Evolutionary conservation across 2,888 invertebrate genomes (phyloP).

Genomic region (Calameuta pallipes): DNA sequence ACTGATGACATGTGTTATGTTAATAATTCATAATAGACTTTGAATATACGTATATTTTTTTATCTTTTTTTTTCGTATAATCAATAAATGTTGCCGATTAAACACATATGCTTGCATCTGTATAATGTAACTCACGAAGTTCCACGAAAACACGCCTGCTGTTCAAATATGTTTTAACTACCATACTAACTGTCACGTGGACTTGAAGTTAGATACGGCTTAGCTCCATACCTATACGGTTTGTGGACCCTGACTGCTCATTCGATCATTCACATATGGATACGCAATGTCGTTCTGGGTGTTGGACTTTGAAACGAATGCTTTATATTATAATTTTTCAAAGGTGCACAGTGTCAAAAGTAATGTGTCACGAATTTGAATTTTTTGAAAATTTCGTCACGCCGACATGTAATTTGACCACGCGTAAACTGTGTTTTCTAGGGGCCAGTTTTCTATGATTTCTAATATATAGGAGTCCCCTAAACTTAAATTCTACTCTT

Average conservation of each 20-base stretch:
- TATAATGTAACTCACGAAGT: neutral
- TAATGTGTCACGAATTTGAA: too few relatives aligned
- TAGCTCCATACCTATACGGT: neutral
- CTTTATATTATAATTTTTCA: neutral
- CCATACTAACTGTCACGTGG: neutral
- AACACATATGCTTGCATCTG: neutral
- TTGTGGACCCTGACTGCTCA: neutral
- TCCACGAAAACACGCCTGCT: neutral
- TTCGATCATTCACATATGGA: neutral
- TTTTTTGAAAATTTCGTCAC: too few relatives aligned
- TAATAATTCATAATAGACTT: neutral
- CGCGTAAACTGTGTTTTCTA: too few relatives aligned
- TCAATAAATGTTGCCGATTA: neutral
- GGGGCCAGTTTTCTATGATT: too few relatives aligned
- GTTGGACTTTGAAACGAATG: neutral
- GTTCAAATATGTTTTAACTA: neutral
- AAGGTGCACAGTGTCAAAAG: neutral
- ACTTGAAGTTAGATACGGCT: neutral
- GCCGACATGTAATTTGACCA: too few relatives aligned
- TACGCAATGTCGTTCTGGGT: neutral
- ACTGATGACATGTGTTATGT: neutral
- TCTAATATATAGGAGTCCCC: too few relatives aligned
- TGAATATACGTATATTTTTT: neutral
- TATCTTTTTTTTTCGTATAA: neutral
- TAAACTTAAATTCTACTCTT: too few relatives aligned